Percentiles rank a stretch among this genome's conserved stretches.
These are phyloP conservation scores for Pegoplata infirma DNA, from an alignment of 2,888 invertebrate genomes.

Conservation along the genomic window DNA sequence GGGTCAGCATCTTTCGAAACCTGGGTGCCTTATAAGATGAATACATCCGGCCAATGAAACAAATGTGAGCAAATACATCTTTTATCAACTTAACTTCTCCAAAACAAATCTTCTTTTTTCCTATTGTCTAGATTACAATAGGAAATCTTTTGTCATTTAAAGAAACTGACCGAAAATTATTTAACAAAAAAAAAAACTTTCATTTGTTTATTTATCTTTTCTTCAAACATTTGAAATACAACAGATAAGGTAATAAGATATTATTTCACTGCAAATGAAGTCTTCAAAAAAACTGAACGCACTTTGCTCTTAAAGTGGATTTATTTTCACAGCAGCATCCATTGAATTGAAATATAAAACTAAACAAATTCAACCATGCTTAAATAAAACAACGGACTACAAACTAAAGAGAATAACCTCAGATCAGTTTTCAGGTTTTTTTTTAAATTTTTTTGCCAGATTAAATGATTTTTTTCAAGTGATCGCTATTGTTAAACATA, in stretches of 20 bases:
- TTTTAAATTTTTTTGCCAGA: constrained; percentile 16
- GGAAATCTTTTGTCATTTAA: background rate
- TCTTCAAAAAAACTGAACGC: constrained; percentile 41
- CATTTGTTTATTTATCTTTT: background rate
- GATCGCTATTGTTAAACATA: constrained; percentile 53
- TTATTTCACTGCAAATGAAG: constrained; percentile 42
- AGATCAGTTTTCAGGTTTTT: constrained; percentile 46
- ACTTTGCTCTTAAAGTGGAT: constrained; percentile 29
- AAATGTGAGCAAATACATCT: no score
- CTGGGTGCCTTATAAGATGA: no score
- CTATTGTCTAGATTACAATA: background rate
- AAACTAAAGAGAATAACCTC: constrained; percentile 36
- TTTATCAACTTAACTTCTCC: no score
- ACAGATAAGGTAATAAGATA: background rate
- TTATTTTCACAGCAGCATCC: constrained; percentile 24
- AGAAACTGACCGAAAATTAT: background rate
- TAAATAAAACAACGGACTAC: background rate
- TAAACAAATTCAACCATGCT: constrained; percentile 31
- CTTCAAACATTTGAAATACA: background rate
- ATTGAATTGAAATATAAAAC: constrained; percentile 20
- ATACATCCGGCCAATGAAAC: no score
- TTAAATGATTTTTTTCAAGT: constrained; percentile 46
- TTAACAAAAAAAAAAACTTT: no score
- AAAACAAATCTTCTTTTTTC: background rate
- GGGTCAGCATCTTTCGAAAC: no score